Evolutionary conservation across 2,888 invertebrate genomes (phyloP).

Genomic region (Brenthis daphne): DNA sequence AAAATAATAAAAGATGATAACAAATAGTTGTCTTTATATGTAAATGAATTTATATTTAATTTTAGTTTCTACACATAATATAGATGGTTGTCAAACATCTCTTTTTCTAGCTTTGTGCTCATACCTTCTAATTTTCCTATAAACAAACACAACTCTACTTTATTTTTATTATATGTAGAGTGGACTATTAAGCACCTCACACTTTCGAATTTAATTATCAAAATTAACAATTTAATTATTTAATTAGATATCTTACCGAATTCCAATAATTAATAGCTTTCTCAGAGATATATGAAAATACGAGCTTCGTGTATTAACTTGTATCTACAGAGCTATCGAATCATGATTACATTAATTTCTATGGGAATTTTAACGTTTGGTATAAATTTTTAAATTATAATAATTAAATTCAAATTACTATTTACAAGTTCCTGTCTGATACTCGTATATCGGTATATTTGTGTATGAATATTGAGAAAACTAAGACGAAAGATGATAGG

Average conservation of each 20-base stretch:
- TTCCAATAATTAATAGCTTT: conserved; percentile 12
- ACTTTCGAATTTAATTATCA: conserved; percentile 13
- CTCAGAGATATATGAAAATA: neutral
- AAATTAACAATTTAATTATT: conserved; percentile 14
- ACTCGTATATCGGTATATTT: too few relatives aligned
- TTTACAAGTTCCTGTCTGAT: conserved; percentile 4
- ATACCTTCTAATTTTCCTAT: neutral
- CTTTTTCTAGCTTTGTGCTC: neutral
- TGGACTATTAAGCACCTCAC: conserved; percentile 9
- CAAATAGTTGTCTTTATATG: too few relatives aligned
- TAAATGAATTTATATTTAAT: too few relatives aligned
- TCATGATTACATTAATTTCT: conserved; percentile 19
- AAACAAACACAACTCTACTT: neutral
- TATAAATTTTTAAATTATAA: conserved; percentile 3
- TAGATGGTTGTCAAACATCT: too few relatives aligned
- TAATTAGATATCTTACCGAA: conserved; percentile 14
- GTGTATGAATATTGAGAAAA: too few relatives aligned
- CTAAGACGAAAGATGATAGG: too few relatives aligned
- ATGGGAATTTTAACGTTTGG: conserved; percentile 16
- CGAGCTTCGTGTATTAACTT: neutral
- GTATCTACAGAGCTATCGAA: conserved; percentile 11
- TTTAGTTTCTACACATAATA: too few relatives aligned
- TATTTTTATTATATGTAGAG: conserved; percentile 3
- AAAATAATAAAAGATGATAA: too few relatives aligned
- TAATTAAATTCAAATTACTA: conserved; percentile 5